Evolutionary conservation across 2,888 invertebrate species (phyloP).

Genomic region (Micoletzkya japonica): DNA sequence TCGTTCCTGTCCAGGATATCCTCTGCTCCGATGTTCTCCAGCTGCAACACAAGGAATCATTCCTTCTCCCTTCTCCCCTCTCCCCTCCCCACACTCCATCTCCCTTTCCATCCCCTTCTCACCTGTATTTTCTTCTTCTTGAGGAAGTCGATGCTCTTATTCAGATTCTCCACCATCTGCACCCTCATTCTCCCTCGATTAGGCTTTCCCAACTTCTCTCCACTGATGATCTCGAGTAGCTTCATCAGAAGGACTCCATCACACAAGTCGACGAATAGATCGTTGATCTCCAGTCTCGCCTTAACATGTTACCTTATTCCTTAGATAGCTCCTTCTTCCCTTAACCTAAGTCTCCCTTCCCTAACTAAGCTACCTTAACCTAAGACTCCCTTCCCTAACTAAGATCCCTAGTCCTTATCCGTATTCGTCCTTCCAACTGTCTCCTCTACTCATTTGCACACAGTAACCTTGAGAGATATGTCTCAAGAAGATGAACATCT

Average conservation of each 20-base stretch:
- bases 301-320: no score
- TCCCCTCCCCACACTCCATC: background rate
- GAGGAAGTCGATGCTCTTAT: slow-evolving; percentile 72
- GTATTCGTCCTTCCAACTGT: background rate
- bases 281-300: slow-evolving; percentile 97
- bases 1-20: slow-evolving; percentile 98
- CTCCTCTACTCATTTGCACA: background rate
- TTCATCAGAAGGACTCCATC: slow-evolving; percentile 90
- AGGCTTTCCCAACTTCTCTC: slow-evolving; percentile 92
- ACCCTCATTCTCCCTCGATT: slow-evolving; percentile 83
- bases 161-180: slow-evolving; percentile 98
- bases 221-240: slow-evolving; percentile 95
- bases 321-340: background rate
- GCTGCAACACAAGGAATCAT: slow-evolving; percentile 72
- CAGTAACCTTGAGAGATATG: no score
- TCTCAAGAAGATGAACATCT: background rate
- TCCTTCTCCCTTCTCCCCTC: background rate
- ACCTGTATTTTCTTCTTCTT: slow-evolving; percentile 61
- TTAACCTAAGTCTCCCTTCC: background rate
- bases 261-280: slow-evolving; percentile 91
- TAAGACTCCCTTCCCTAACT: background rate
- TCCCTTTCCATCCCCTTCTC: background rate
- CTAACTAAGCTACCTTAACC: no score
- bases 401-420: background rate
- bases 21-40: slow-evolving; percentile 98